These are phyloP conservation scores for Callaeas wilsoni DNA, from an alignment of 2,113 vertebrate genomes.

Conservation along the genomic window DNA sequence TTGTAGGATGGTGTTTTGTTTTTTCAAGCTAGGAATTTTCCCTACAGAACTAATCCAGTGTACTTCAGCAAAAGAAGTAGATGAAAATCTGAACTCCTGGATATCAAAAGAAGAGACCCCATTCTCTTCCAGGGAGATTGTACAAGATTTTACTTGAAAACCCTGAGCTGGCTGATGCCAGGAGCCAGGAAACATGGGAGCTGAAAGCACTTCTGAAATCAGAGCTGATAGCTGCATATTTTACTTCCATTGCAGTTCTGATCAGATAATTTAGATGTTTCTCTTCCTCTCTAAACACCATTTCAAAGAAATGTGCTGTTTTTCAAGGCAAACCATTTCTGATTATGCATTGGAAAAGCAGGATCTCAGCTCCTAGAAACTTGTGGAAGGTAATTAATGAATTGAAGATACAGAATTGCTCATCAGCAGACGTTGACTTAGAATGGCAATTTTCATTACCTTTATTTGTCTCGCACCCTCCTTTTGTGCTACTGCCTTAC, in stretches of 20 bases:
- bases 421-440: not conserved
- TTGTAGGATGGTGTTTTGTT: not conserved
- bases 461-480: not conserved
- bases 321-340: not conserved
- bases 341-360: not conserved
- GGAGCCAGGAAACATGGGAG: not conserved
- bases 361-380: not conserved
- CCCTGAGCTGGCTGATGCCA: not conserved
- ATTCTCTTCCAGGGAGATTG: not conserved
- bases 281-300: not conserved
- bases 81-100: not conserved
- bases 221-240: not conserved
- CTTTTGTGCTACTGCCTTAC: not conserved
- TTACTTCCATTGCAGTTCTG: not conserved
- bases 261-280: not conserved
- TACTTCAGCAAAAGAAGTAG: not conserved
- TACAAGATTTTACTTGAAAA: not conserved
- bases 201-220: not conserved
- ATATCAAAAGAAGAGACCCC: not conserved
- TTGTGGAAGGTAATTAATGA: not conserved
- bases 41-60: not conserved
- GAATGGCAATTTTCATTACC: not conserved
- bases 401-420: not conserved
- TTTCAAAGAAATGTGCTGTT: not conserved
- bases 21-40: not conserved